Evolutionary conservation across 1,140 invertebrate genomes (phyloP).

Genomic region (Drosophila nannoptera): DNA sequence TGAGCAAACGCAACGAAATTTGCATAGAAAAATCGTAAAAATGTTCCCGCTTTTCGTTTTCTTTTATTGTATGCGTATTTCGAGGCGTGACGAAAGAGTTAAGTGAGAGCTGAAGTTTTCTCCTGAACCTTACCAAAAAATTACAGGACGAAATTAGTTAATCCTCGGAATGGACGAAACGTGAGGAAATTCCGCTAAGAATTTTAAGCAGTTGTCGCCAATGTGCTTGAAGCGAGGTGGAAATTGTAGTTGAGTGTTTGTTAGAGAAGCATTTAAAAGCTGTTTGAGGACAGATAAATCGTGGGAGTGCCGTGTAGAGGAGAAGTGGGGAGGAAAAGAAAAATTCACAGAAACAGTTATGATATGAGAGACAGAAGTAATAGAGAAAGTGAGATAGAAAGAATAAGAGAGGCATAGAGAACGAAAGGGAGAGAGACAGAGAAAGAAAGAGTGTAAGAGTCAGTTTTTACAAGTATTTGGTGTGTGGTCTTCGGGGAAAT

Average conservation of each 20-base stretch:
- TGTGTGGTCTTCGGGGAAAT: conserved; percentile 50
- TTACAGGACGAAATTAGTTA: conserved; percentile 53
- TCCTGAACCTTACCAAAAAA: conserved; percentile 19
- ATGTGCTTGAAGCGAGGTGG: not conserved
- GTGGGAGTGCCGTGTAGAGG: no score
- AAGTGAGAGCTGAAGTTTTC: conserved; percentile 23
- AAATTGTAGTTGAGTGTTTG: conserved; percentile 7
- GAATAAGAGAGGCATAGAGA: no score
- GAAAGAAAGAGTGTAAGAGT: no score
- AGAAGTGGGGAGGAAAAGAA: no score
- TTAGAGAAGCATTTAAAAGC: conserved; percentile 1
- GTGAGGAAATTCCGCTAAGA: conserved; percentile 38
- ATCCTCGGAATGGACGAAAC: conserved; percentile 44
- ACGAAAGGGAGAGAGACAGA: no score
- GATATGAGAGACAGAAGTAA: no score
- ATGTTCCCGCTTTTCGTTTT: conserved; percentile 33
- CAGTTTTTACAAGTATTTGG: conserved; percentile 35
- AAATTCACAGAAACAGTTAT: no score
- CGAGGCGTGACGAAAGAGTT: conserved; percentile 60
- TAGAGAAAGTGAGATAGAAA: no score
- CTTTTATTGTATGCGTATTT: conserved; percentile 47
- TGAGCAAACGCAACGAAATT: conserved; percentile 35
- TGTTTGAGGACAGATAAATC: not conserved
- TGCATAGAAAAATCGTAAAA: conserved; percentile 73
- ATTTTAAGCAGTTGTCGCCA: conserved; percentile 3